Base-by-base conservation (phyloP, 1,140 invertebrate species). In the Geopemphigus sp. region DNA sequence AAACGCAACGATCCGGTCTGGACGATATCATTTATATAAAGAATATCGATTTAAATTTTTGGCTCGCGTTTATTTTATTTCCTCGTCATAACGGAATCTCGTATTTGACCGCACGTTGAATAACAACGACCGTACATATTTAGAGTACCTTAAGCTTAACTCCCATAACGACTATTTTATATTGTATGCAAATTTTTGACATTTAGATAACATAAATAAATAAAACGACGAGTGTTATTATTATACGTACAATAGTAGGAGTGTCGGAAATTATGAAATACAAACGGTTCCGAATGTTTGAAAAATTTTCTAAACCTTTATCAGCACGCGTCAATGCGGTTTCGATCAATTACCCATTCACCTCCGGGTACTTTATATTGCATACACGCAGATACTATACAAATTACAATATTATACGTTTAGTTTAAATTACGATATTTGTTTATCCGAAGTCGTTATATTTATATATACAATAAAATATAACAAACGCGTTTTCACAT, bases 161-260 rank as follows among this genome's bases (percentile, higher is more conserved):
- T 39, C 32, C 32, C 3, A 39, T 39, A 39, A 68, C 17, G 14
- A 47, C n/a, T 12, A 73, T 39, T 54, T 56, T 73, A 29, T 54
- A 73, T 54, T 73, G 70, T 73, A 73, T 73, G 70, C 70, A 73
- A 73, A 73, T 73, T 54, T 6, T 22, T 73, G 26, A 29, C 26
- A 54, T 32, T 73, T n/a, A 53, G 29, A 66, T 45, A 68, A 66
- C 29, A 64, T 8, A 47, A 11, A 1, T 66, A n/a, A 11, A 24
- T 66, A 39, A 39, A 39, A 39, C 45, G 1, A 47, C 22, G n/a
- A 19, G 17, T 14, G 6, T 32, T 50, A 15, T 32, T 50, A 15
- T 54, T n/a, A 32, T 12, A 19, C 14, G 11, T 1, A 72, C 47
- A 29, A 72, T 26, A 68, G 12, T 72, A 53, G 70, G 50, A 56